These are phyloP conservation scores for Amyelois transitella DNA, from an alignment of 1,140 invertebrate species.

Conservation along the genomic window DNA sequence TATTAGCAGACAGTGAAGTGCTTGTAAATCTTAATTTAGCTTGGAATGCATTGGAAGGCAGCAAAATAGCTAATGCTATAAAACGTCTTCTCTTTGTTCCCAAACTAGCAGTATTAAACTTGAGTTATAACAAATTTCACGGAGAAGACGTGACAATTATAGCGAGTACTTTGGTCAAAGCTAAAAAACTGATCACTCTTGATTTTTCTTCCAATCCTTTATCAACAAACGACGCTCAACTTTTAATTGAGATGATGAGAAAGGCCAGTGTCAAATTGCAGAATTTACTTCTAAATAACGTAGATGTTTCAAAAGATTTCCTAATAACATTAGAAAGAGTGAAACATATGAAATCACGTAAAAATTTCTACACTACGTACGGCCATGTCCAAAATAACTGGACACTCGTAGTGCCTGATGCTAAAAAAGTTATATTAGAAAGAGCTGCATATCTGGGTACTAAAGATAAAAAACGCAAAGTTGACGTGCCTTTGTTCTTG, in stretches of 20 bases:
- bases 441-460: constrained; percentile 1
- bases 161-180: constrained; percentile 17
- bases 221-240: constrained; percentile 40
- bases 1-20: constrained; percentile 21
- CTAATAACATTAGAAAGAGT: constrained; percentile 18
- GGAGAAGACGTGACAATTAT: constrained; percentile 23
- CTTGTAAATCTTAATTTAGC: constrained; percentile 39
- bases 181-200: constrained; percentile 39
- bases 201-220: constrained; percentile 61
- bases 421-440: constrained; percentile 4
- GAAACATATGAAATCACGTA: constrained; percentile 23
- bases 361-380: constrained; percentile 29
- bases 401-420: constrained; percentile 3
- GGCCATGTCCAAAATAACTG: constrained; percentile 26
- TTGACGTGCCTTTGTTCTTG: constrained; percentile 10
- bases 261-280: constrained; percentile 28
- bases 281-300: constrained; percentile 34
- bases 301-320: constrained; percentile 30
- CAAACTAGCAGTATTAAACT: constrained; percentile 25
- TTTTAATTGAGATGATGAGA: constrained; percentile 25
- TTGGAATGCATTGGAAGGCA: constrained; percentile 38
- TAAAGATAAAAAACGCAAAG: not conserved
- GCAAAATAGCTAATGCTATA: constrained; percentile 23
- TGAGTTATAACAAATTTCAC: constrained; percentile 39
- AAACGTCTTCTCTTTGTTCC: constrained; percentile 22